Percentiles rank a stretch among this genome's conserved stretches.
Evolutionary conservation across 2,113 vertebrate genomes (phyloP).

Genomic region (Numida meleagris): DNA sequence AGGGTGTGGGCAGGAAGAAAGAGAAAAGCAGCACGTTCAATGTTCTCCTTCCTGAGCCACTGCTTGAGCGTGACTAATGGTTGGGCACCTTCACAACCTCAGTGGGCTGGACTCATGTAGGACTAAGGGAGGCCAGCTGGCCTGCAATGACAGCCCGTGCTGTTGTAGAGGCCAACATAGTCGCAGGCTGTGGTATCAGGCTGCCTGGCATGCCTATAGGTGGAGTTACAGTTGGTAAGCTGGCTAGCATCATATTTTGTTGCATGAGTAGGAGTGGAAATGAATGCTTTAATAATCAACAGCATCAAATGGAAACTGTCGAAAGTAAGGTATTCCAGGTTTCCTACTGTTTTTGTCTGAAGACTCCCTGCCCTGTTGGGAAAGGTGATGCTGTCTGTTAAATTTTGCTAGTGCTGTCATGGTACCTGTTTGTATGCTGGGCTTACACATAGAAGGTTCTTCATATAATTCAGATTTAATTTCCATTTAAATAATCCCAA

Average conservation of each 20-base stretch:
- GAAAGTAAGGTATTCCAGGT: neutral
- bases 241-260: neutral
- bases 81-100: neutral
- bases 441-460: neutral
- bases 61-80: neutral
- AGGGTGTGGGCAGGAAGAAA: neutral
- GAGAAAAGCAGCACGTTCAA: neutral
- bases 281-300: neutral
- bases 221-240: rapidly evolving
- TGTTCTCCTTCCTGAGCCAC: neutral
- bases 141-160: rapidly evolving
- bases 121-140: neutral
- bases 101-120: rapidly evolving
- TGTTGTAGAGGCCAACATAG: neutral
- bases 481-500: neutral
- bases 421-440: neutral
- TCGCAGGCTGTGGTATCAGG: neutral
- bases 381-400: neutral
- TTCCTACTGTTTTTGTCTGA: neutral
- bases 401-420: neutral
- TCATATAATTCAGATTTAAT: neutral
- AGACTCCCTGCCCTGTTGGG: neutral
- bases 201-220: neutral
- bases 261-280: neutral
- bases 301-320: neutral